A percentile compares a stretch with the other conserved stretches of the same genome.
Conservation (phyloP, 2,888 invertebrate genomes). For the Cheilosia scutellata region DNA sequence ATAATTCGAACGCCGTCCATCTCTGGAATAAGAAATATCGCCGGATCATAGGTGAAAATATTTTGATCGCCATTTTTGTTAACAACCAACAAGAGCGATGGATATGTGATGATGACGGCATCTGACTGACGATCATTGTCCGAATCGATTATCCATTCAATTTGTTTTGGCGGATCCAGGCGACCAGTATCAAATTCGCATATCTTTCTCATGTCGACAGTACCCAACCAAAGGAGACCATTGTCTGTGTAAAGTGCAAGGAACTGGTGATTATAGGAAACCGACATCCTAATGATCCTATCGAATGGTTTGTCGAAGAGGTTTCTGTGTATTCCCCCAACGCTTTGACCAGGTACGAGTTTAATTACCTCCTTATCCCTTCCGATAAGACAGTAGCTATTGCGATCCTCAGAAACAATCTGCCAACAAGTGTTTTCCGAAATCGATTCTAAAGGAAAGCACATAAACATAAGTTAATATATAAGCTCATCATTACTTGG, state of each 20-base stretch:
- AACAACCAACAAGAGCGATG: constrained; percentile 90
- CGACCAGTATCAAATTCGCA: constrained; percentile 92
- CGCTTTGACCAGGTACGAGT: constrained; percentile 86
- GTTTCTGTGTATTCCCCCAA: constrained; percentile 80
- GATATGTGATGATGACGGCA: constrained; percentile 94
- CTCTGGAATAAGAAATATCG: constrained; percentile 93
- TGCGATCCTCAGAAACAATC: constrained; percentile 87
- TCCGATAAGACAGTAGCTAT: constrained; percentile 87
- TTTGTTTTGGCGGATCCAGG: constrained; percentile 89
- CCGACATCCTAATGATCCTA: constrained; percentile 90
- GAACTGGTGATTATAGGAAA: constrained; percentile 93
- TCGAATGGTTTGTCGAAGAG: constrained; percentile 85
- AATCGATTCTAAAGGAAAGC: constrained; percentile 45
- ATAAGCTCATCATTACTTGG: constrained; percentile 86
- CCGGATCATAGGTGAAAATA: constrained; percentile 90
- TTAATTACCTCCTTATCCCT: constrained; percentile 86
- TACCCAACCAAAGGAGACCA: constrained; percentile 95
- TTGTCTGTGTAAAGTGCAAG: constrained; percentile 95
- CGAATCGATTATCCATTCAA: constrained; percentile 89
- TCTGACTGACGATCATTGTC: constrained; percentile 90
- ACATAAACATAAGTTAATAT: not conserved
- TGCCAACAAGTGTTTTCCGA: constrained; percentile 86
- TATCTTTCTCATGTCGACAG: constrained; percentile 91
- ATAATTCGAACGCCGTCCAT: constrained; percentile 96
- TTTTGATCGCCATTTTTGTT: constrained; percentile 90